Evolutionary conservation across 2,888 invertebrate genomes (phyloP).

Genomic region (Mimachlamys varia): DNA sequence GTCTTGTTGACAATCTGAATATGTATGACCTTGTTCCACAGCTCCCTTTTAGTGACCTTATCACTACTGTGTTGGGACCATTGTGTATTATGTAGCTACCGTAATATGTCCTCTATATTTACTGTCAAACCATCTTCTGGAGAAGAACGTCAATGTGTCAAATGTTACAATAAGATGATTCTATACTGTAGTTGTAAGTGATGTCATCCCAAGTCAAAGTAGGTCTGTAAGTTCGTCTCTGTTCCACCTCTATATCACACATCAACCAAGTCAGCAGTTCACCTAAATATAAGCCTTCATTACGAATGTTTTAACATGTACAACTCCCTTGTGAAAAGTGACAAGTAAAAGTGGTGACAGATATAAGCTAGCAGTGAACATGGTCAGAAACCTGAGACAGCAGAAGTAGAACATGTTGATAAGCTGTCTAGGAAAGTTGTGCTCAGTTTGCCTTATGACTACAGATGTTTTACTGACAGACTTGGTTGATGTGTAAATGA

Average conservation of each 20-base stretch:
- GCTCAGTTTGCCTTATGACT: neutral
- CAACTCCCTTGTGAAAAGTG: too few species aligned
- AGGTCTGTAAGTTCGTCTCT: neutral
- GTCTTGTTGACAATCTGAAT: neutral
- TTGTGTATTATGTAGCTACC: too few species aligned
- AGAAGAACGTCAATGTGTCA: neutral
- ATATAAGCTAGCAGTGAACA: neutral
- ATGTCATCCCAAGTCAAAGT: neutral
- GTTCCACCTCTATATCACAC: neutral
- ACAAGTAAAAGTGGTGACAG: neutral
- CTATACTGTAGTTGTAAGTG: neutral
- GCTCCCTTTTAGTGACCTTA: neutral
- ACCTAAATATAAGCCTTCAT: neutral
- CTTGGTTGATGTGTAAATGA: constrained; percentile 23
- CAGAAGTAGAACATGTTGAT: neutral
- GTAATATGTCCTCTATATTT: neutral
- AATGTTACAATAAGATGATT: neutral
- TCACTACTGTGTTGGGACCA: too few species aligned
- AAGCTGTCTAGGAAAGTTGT: neutral
- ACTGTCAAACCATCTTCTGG: neutral
- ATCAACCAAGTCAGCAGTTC: neutral
- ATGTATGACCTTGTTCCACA: neutral
- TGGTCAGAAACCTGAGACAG: neutral
- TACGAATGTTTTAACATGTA: too few species aligned
- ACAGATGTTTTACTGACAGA: neutral